Percentiles rank a stretch among this genome's conserved stretches.
phyloP scores from a whole-genome alignment of 1,140 invertebrate genomes.

The Aradophagus sp. region DNA sequence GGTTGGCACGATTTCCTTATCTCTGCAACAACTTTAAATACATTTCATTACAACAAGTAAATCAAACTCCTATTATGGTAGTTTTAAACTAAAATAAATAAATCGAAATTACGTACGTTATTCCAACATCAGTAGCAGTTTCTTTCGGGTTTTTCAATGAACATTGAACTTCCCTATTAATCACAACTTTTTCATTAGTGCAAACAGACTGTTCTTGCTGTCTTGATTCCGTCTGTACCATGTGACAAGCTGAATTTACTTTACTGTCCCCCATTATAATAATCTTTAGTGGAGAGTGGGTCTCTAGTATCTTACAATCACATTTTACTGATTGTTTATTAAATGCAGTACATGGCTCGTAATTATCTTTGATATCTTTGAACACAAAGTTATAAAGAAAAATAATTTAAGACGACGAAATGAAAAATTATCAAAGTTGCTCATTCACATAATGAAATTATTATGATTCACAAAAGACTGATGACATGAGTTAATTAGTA shows the following conservation, averaged over 20 bases:
- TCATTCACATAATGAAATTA: too few relatives aligned
- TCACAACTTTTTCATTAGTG: conserved; percentile 3
- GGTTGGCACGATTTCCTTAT: conserved; percentile 19
- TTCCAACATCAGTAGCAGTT: conserved; percentile 11
- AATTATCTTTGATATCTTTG: conserved; percentile 13
- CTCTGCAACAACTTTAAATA: conserved; percentile 15
- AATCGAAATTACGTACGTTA: conserved; percentile 15
- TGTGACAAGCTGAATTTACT: conserved; percentile 2
- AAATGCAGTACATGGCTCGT: background rate
- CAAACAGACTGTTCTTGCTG: conserved; percentile 9
- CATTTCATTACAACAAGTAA: too few relatives aligned
- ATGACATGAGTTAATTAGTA: too few relatives aligned
- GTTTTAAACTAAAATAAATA: background rate
- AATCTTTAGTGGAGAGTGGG: conserved; percentile 43
- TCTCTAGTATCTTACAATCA: conserved; percentile 37
- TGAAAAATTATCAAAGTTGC: too few relatives aligned
- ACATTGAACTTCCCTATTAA: conserved; percentile 36
- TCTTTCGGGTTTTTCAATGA: conserved; percentile 1
- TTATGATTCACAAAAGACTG: too few relatives aligned
- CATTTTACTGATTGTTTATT: conserved; percentile 13
- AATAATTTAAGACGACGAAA: background rate
- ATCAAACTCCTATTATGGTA: background rate
- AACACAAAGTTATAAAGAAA: background rate
- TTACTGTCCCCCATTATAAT: conserved; percentile 32
- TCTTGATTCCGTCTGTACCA: conserved; percentile 5